A percentile compares a stretch with the other conserved stretches of the same genome.
Conservation (phyloP, 2,113 vertebrate species). For the Sinocyclocheilus grahami region DNA sequence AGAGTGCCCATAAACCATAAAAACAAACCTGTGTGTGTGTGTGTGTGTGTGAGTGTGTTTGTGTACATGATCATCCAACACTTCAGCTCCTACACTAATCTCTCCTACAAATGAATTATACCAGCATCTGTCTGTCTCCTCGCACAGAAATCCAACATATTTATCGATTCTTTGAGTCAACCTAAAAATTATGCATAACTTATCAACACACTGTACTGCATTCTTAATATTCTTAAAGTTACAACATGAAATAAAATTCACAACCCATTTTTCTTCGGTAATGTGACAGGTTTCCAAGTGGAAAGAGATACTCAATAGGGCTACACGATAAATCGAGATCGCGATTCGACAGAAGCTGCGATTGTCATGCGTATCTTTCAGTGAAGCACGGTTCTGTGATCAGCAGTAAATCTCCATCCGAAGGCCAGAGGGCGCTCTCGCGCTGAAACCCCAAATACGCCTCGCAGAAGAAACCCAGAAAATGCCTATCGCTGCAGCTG, state of each 20-base stretch:
- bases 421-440: no score
- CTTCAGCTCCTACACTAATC: background rate
- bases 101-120: background rate
- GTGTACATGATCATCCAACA: no score
- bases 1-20: no score
- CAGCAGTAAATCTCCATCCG: no score
- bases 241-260: background rate
- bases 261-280: background rate
- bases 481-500: no score
- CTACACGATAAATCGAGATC: no score
- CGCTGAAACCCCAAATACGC: no score
- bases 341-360: no score
- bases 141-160: background rate
- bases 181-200: background rate
- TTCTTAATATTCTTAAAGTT: no score
- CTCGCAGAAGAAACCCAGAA: no score
- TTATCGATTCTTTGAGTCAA: background rate
- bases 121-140: background rate
- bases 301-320: background rate
- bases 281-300: background rate
- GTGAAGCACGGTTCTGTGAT: no score
- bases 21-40: slow-evolving; percentile 18
- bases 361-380: no score
- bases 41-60: background rate
- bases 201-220: background rate